Conservation (phyloP, 2,797 vertebrate species). For the Garrulus glandarius region DNA sequence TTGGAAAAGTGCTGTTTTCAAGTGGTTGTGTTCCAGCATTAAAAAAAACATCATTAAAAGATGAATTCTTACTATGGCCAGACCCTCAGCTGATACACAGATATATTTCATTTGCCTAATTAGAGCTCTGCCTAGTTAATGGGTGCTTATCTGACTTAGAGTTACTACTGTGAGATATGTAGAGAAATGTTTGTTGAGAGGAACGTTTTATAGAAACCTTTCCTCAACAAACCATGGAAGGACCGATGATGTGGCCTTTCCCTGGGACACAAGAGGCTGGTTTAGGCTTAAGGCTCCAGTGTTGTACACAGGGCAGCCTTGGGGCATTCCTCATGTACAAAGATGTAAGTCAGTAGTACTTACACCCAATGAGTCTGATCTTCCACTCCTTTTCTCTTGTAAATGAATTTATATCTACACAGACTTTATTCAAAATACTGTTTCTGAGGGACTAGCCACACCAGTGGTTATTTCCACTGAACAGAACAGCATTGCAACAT, state of each 20-base stretch:
- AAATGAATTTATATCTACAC: background rate
- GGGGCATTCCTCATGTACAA: background rate
- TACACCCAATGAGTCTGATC: background rate
- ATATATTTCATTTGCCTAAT: background rate
- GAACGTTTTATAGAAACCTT: background rate
- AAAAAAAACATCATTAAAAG: background rate
- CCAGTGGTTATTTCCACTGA: background rate
- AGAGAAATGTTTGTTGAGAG: background rate
- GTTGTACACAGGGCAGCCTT: background rate
- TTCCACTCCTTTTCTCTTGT: background rate
- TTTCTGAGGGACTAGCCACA: background rate
- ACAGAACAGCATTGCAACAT: background rate
- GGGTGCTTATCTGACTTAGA: background rate
- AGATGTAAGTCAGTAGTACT: background rate
- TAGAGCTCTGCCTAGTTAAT: background rate
- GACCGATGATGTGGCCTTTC: background rate
- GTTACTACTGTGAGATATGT: background rate
- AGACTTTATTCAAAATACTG: background rate
- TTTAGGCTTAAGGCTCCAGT: background rate
- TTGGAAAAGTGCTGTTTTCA: background rate
- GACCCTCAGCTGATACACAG: background rate
- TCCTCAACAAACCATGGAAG: background rate
- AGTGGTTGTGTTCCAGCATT: background rate
- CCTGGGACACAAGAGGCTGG: background rate
- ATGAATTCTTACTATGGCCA: background rate